Percentiles rank a stretch among this genome's conserved stretches.
phyloP scores from a whole-genome alignment of 2,113 vertebrate species.

The Microtus oregoni region DNA sequence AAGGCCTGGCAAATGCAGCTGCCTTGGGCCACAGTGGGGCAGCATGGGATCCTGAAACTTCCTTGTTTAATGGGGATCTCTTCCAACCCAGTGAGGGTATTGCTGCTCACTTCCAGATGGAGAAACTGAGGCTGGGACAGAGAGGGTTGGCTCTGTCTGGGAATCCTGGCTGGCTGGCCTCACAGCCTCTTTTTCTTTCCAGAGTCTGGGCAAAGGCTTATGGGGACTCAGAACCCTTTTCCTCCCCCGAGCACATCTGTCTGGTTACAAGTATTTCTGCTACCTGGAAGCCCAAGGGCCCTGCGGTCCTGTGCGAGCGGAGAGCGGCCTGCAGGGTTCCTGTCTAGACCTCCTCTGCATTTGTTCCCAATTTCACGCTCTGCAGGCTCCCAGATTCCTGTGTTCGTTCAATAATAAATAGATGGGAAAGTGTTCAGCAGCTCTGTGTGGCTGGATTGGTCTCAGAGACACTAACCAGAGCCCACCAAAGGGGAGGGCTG shows the following conservation, averaged over 20 bases:
- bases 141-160: neutral
- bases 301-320: neutral
- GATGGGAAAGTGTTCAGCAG: constrained; percentile 76
- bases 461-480: constrained; percentile 63
- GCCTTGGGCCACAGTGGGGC: accelerated
- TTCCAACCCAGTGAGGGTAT: accelerated
- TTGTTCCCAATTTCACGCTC: constrained; percentile 90
- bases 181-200: neutral
- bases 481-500: neutral
- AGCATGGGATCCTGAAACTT: neutral
- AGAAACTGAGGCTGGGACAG: neutral
- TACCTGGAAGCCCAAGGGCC: constrained; percentile 84
- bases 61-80: neutral
- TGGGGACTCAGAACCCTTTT: neutral
- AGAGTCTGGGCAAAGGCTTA: accelerated
- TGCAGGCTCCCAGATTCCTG: constrained; percentile 83
- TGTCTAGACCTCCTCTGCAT: constrained; percentile 89
- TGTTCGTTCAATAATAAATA: constrained; percentile 80
- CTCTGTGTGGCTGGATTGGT: constrained; percentile 63
- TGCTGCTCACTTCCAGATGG: accelerated
- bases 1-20: neutral
- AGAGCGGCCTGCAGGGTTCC: constrained; percentile 83
- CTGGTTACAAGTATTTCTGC: constrained; percentile 68
- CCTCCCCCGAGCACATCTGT: constrained; percentile 67
- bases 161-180: neutral